Base-by-base conservation (phyloP, 37 sponge, comb jelly and placozoan genomes). In the Cladorhizidae sp. region DNA sequence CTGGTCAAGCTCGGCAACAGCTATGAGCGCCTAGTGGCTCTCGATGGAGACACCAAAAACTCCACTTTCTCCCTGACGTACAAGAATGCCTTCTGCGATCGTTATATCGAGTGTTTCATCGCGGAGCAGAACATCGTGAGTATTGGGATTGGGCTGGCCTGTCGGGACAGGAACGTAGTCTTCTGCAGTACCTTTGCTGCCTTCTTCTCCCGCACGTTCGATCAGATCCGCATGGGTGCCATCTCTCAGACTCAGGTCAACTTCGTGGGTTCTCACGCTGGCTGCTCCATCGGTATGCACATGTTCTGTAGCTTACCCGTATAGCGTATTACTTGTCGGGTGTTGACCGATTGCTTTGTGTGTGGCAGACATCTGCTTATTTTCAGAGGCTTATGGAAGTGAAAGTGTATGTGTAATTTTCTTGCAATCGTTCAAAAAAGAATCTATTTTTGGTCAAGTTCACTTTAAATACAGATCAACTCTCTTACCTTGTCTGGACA, bases 1-100 rank as follows among this genome's bases (percentile, higher is more conserved):
- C 82, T 98, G 18, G 94, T 86, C 26, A 98, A 92, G 52, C 80
- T 98, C n/a, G 99, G 99, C 7, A 89, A 91, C 39, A 74, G 67
- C 65, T 82, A 40, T 58, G 49, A 40, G 7, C 77, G 90, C 3
- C 79, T 98, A 12, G 73, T 92, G 5, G 94, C 90, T 50, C 70
- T 98, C 43, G 99, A 98, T 73, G 99, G 92, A 9, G 99, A 98
- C 77, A 98, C 99, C n/a, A 98, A 98, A 76, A 98, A 98, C 84
- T 96, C 96, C 65, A 98, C 99, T 51, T 98, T 92, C 77, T 80
- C 99, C 52, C 88, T 96, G 49, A 95, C 94, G 56, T 98, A 96
- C 93, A 95, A 98, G 93, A 92, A 91, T 0, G 92, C 80, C 57
- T 93, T 86, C 84, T 87, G 88, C 28, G 99, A 98, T 18, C 86